These are phyloP conservation scores for Pseudomyrmex concolor DNA, from an alignment of 1,140 invertebrate species.

Conservation along the genomic window DNA sequence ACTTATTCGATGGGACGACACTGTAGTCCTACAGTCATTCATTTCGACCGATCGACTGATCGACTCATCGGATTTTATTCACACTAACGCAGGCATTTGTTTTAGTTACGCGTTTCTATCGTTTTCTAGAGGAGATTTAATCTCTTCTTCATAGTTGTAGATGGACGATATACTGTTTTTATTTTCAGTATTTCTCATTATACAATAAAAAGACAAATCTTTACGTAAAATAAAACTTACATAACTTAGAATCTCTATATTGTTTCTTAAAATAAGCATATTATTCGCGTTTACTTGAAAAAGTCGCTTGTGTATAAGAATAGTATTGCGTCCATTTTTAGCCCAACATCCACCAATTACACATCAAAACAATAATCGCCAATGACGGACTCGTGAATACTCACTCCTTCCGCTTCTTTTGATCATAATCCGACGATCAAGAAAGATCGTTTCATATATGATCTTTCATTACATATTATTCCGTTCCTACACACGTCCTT, in stretches of 20 bases:
- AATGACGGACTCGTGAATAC: conserved; percentile 56
- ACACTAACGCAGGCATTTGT: conserved; percentile 49
- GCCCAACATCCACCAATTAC: conserved; percentile 48
- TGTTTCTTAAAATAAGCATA: too few relatives aligned
- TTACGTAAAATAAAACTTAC: neutral
- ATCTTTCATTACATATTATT: conserved; percentile 38
- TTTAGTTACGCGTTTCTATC: conserved; percentile 58
- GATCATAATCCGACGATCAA: conserved; percentile 35
- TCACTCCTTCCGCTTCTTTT: conserved; percentile 6
- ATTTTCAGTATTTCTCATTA: neutral
- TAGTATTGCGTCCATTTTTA: conserved; percentile 46
- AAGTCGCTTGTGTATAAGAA: conserved; percentile 22
- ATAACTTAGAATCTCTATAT: too few relatives aligned
- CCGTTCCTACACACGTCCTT: conserved; percentile 38
- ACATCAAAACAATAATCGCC: conserved; percentile 71
- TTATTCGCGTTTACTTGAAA: too few relatives aligned
- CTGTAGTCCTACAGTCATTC: conserved; percentile 55
- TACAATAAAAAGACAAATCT: neutral
- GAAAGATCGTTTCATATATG: conserved; percentile 3
- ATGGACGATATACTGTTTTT: conserved; percentile 61
- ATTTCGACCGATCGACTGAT: conserved; percentile 68
- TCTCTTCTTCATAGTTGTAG: conserved; percentile 42
- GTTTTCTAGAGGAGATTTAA: conserved; percentile 7
- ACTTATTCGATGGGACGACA: conserved; percentile 47
- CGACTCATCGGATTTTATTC: conserved; percentile 58